Base-by-base conservation (phyloP, 2,113 vertebrate species). In the Pogonocichla stellata region DNA sequence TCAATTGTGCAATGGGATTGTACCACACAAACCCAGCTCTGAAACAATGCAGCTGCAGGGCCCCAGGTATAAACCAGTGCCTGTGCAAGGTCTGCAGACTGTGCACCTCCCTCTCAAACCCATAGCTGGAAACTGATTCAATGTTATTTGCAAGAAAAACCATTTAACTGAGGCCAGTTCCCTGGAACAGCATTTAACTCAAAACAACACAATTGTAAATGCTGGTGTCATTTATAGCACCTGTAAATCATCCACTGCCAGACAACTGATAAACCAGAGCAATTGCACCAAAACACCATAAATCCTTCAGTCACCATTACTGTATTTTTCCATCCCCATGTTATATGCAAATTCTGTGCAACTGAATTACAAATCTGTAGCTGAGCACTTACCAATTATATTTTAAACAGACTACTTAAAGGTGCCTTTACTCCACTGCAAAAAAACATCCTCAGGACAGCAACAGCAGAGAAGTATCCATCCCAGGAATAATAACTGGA, bases 351-450 rank as follows among this genome's bases (percentile, higher is more conserved):
- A 90, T 93, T 64, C 38, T 43, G n/a, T 1, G 6, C 77, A 92
- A 67, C 10, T 72, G 65, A 81, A 86, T 81, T 64, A 58, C 0
- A 14, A 40, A 33, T 28, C 23, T 20, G 58, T 16, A 88, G 87
- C 84, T n/a, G 54, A 92, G 53, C 61, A 15, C 54, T 90, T 60
- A 56, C 57, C 65, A 56, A 88, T 72, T 67, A 58, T 48, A 77
- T 48, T 95, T 94, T 70, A 61, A 90, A 88, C 50, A 57, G 74
- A 45, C 70, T 94, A 84, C 87, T 87, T 92, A 82, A 87, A 92
- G 71, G 38, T 74, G 33, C 38, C 80, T 66, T 72, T 80, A 80
- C 40, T 73, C 70, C 77, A 79, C 50, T 57, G 58, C 66, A 85
- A 60, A 72, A 72, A 73, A 86, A 56, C 10, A 12, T 80, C 54